Conservation (phyloP, 2,113 vertebrate genomes). For the Tragulus kanchil region DNA sequence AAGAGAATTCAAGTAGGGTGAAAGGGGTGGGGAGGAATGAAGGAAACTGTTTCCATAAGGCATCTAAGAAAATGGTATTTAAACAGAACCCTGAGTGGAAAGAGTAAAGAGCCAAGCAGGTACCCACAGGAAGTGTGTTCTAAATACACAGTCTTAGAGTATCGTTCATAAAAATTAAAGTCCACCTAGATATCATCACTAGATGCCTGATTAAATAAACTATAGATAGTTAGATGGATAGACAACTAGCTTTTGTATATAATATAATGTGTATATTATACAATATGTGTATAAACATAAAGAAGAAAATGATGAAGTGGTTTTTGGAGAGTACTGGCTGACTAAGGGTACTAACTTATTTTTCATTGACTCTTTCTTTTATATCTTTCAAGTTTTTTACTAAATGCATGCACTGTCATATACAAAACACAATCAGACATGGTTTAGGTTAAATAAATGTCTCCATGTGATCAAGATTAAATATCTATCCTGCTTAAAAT, state of each 20-base stretch:
- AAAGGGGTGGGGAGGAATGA: background rate
- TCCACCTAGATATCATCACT: background rate
- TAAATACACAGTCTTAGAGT: background rate
- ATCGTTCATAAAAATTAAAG: background rate
- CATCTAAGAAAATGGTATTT: background rate
- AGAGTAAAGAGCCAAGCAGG: background rate
- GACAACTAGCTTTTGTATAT: background rate
- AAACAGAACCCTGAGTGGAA: background rate
- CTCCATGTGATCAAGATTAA: background rate
- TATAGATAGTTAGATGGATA: background rate
- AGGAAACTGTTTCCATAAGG: background rate
- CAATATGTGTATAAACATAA: background rate
- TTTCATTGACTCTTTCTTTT: background rate
- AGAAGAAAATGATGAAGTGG: background rate
- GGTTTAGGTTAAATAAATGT: background rate
- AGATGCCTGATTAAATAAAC: background rate
- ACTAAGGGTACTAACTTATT: background rate
- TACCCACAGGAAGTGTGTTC: background rate
- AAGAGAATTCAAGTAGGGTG: background rate
- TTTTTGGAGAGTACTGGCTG: background rate
- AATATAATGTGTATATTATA: background rate
- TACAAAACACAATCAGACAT: background rate
- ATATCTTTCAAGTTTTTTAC: background rate
- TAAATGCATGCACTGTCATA: background rate
- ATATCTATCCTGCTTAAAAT: slow-evolving; percentile 5